A percentile compares a stretch with the other conserved stretches of the same genome.
Conservation (phyloP, 1,140 invertebrate species). For the Nylanderia fulva region DNA sequence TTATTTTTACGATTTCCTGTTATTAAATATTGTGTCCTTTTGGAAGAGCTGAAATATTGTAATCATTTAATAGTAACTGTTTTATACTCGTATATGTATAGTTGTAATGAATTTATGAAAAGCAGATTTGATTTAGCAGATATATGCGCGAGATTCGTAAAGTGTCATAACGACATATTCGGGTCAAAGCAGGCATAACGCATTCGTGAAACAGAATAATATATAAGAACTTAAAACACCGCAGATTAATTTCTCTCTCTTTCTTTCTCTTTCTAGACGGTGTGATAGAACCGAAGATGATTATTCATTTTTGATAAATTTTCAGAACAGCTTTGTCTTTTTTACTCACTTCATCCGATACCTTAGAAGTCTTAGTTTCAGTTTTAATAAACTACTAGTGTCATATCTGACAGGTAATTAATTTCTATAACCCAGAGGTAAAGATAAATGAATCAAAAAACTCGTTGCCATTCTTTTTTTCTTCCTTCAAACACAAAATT, state of each 20-base stretch:
- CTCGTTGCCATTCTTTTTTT: background rate
- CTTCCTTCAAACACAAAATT: background rate
- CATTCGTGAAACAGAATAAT: conserved; percentile 2
- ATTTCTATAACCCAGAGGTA: conserved; percentile 23
- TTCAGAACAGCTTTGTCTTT: background rate
- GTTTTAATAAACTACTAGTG: conserved; percentile 23
- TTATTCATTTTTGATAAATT: conserved; percentile 42
- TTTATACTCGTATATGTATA: too few species aligned
- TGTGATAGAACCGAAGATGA: background rate
- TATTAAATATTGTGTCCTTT: background rate
- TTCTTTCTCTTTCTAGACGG: background rate
- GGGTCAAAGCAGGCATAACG: conserved; percentile 2
- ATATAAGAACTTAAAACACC: conserved; percentile 29
- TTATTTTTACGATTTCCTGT: background rate
- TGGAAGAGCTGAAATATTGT: background rate
- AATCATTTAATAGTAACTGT: conserved; percentile 32
- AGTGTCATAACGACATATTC: background rate
- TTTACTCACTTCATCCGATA: background rate
- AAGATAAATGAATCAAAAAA: background rate
- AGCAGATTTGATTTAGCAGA: background rate
- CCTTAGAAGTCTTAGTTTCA: conserved; percentile 2
- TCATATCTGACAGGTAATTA: conserved; percentile 25
- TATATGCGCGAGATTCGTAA: background rate
- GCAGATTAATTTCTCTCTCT: background rate
- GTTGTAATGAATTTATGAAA: background rate